phyloP scores from a whole-genome alignment of 1,140 invertebrate species.

The Oedothorax gibbosus region DNA sequence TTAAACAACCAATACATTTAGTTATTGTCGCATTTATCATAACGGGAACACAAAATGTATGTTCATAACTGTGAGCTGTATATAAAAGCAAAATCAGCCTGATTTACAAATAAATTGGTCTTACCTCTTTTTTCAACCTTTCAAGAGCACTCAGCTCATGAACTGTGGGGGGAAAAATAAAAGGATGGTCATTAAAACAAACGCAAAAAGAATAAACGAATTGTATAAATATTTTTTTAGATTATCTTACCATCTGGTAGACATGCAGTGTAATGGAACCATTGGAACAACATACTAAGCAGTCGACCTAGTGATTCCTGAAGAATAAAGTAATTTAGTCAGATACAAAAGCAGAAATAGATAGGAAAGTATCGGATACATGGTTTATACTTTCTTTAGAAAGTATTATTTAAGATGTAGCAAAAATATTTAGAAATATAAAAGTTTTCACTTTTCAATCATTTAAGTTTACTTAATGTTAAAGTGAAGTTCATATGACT shows the following conservation, averaged over 20 bases:
- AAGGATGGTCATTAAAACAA: not conserved
- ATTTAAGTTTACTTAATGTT: no score
- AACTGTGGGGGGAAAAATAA: slow-evolving; percentile 71
- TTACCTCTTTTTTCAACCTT: slow-evolving; percentile 85
- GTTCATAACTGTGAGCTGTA: not conserved
- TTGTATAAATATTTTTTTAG: not conserved
- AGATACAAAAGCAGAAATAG: not conserved
- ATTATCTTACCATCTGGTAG: slow-evolving; percentile 87
- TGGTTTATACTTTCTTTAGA: no score
- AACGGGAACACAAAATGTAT: no score
- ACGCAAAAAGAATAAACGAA: not conserved
- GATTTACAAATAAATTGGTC: not conserved
- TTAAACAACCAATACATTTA: no score
- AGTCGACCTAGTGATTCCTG: slow-evolving; percentile 90
- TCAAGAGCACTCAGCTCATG: slow-evolving; percentile 86
- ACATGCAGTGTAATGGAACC: slow-evolving; percentile 98
- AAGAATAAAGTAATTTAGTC: slow-evolving; percentile 45
- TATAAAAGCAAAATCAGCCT: not conserved
- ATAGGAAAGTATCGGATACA: no score
- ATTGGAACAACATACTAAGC: slow-evolving; percentile 96
- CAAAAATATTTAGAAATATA: no score
- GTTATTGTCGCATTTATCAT: no score
- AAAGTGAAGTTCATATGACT: no score
- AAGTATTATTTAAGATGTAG: no score
- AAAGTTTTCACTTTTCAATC: no score